Conservation (phyloP, 1,140 invertebrate genomes). For the Micrasema longulum region DNA sequence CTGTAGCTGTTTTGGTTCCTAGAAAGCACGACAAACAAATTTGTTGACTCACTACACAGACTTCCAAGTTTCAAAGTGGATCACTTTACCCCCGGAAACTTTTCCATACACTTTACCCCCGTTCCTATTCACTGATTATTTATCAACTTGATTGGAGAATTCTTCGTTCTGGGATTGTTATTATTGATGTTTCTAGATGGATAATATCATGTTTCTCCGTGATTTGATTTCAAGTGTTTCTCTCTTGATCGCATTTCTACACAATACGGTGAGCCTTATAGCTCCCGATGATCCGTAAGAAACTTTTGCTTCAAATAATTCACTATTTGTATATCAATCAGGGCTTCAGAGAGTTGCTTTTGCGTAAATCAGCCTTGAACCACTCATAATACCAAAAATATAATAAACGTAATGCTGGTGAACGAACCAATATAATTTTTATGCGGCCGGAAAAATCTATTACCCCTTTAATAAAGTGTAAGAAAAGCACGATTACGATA, state of each 20-base stretch:
- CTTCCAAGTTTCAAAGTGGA: constrained; percentile 16
- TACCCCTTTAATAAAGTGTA: no score
- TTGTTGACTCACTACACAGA: constrained; percentile 30
- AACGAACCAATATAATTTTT: background rate
- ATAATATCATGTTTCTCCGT: background rate
- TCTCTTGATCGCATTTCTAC: no score
- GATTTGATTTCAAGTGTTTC: no score
- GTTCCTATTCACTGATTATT: background rate
- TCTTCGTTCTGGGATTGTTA: constrained; percentile 5
- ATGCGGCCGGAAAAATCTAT: no score
- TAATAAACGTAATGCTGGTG: background rate
- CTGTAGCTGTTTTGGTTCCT: background rate
- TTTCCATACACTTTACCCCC: constrained; percentile 11
- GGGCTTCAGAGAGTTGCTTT: no score
- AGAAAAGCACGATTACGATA: no score
- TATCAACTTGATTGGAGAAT: constrained; percentile 30
- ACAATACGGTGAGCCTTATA: no score
- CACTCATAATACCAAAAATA: no score
- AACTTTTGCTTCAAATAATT: no score
- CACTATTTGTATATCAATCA: no score
- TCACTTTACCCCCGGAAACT: constrained; percentile 24
- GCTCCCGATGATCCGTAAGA: no score
- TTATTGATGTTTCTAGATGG: background rate
- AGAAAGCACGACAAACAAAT: constrained; percentile 30
- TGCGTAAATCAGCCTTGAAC: no score